Conservation (phyloP, 2,797 vertebrate species). For the Craterocephalus amniculus region DNA sequence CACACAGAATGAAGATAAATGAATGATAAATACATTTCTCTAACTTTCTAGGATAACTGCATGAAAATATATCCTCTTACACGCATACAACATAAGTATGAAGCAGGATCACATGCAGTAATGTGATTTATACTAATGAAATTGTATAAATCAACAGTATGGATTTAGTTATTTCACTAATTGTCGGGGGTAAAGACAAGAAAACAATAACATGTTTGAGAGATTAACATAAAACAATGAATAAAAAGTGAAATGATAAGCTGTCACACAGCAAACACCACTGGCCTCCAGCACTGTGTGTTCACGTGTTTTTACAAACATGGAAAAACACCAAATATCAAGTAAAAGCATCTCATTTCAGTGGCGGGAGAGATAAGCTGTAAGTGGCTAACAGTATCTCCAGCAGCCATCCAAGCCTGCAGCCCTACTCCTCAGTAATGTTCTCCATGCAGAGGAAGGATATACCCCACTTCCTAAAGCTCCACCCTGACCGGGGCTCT, state of each 20-base stretch:
- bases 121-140: no score
- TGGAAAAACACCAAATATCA: neutral
- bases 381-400: conserved; percentile 29
- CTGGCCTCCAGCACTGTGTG: neutral
- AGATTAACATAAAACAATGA: neutral
- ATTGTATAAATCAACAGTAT: neutral
- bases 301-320: no score
- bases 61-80: neutral
- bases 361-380: conserved; percentile 19
- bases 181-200: neutral
- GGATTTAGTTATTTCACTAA: neutral
- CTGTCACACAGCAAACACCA: neutral
- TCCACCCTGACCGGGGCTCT: conserved; percentile 67
- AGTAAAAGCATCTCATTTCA: conserved; percentile 4
- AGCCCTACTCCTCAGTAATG: conserved; percentile 60
- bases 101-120: neutral
- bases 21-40: neutral
- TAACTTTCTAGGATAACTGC: neutral
- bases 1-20: neutral
- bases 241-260: neutral
- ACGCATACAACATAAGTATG: neutral
- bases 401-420: conserved; percentile 18
- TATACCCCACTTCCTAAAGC: conserved; percentile 79
- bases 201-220: neutral
- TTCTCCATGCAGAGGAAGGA: conserved; percentile 79